phyloP scores from a whole-genome alignment of 2,797 vertebrate species.

The Siniperca undulata region DNA sequence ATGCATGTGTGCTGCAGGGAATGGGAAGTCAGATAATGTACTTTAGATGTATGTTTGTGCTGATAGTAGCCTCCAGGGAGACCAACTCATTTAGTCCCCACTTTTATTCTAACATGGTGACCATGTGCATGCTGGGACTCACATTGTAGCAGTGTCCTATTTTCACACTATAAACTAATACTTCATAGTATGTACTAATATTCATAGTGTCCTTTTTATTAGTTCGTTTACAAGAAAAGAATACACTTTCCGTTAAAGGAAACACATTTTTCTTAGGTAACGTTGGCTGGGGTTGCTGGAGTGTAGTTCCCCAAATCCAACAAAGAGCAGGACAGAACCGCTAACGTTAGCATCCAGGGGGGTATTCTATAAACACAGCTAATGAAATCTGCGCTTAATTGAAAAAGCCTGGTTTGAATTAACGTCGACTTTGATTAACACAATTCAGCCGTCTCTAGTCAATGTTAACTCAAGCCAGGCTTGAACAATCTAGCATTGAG shows the following conservation, averaged over 20 bases:
- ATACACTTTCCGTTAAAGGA: neutral
- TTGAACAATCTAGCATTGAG: too few species aligned
- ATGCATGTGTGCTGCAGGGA: slow-evolving; percentile 29
- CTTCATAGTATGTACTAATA: neutral
- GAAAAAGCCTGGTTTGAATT: too few species aligned
- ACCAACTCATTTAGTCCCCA: neutral
- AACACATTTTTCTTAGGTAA: too few species aligned
- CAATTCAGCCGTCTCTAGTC: too few species aligned
- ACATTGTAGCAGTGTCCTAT: neutral
- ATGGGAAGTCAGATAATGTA: slow-evolving; percentile 26
- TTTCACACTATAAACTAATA: neutral
- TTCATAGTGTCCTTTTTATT: neutral
- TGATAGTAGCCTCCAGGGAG: slow-evolving; percentile 19
- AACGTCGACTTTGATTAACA: too few species aligned
- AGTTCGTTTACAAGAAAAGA: neutral
- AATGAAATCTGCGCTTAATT: too few species aligned
- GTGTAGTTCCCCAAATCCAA: too few species aligned
- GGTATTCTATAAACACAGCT: too few species aligned
- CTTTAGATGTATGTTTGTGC: slow-evolving; percentile 25
- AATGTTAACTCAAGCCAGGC: too few species aligned
- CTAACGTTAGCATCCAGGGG: too few species aligned
- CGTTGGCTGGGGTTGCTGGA: too few species aligned
- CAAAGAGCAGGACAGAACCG: too few species aligned
- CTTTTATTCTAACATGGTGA: neutral
- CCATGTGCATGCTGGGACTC: neutral